Evolutionary conservation across 1,140 invertebrate genomes (phyloP).

Genomic region (Varroa destructor): DNA sequence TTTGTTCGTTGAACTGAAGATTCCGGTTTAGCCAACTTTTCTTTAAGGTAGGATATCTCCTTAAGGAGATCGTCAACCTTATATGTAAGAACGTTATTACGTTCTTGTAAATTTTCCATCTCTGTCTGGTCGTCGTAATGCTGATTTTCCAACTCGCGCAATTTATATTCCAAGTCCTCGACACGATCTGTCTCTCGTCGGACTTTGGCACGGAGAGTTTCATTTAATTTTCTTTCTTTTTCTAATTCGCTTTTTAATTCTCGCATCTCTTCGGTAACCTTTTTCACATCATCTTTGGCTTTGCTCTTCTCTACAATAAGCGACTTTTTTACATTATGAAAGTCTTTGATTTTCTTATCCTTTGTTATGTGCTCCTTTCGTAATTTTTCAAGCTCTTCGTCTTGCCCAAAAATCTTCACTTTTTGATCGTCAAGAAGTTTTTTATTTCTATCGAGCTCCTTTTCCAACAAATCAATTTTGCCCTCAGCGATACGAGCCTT

Average conservation of each 20-base stretch:
- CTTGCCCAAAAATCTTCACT: conserved; percentile 7
- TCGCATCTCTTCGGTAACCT: not conserved
- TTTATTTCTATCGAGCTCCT: not conserved
- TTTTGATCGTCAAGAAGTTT: not conserved
- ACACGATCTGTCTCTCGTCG: not conserved
- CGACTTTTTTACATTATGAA: conserved; percentile 14
- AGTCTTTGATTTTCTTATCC: not conserved
- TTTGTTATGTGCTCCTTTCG: conserved; percentile 2
- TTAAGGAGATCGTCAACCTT: not conserved
- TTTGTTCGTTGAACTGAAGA: too few species aligned
- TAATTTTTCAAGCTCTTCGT: conserved; percentile 5
- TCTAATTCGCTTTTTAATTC: not conserved
- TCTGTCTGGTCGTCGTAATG: conserved; percentile 3
- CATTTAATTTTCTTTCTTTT: not conserved
- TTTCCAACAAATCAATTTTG: not conserved
- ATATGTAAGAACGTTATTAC: not conserved
- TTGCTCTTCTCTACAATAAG: not conserved
- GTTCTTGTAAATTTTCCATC: not conserved
- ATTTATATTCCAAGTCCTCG: conserved; percentile 5
- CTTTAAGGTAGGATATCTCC: not conserved
- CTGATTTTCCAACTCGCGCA: not conserved
- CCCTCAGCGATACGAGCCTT: not conserved
- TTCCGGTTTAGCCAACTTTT: not conserved
- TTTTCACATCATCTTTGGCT: not conserved
- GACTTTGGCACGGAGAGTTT: not conserved